Base-by-base conservation (phyloP, 2,797 vertebrate genomes). In the Anas georgica region DNA sequence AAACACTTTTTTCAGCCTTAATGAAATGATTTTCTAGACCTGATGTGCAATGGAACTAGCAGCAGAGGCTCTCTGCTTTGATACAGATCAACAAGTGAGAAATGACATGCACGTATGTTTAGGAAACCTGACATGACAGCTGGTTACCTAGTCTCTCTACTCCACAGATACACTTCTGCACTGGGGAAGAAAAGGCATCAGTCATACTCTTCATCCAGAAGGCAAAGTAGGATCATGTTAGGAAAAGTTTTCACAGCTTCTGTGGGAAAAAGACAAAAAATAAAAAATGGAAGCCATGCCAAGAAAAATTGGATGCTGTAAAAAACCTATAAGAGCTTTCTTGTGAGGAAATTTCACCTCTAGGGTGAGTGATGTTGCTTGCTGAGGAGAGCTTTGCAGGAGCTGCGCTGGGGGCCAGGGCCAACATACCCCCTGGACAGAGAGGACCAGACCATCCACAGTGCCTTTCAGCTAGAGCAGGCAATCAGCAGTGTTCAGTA, bases 141-240 rank as follows among this genome's bases (percentile, higher is more conserved):
- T 96, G 94, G 91, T 95, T 96, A 94, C 96, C 93, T 94, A 94
- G 94, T 93, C 70, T 96, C 89, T 94, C 77, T 94, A 69, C 64
- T 94, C 86, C 95, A 95, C 96, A 97, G 95, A 96, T 88, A 93
- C 81, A 95, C 79, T 74, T 95, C 93, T 95, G 93, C 94, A 94
- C 91, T 88, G 80, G 93, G 95, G 79, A 94, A 95, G 94, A 93
- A 88, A 94, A 97, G 75, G 77, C 91, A 96, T 96, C 95, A 85
- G 93, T 97, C 95, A 95, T 76, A 91, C 66, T 70, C 93, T 94
- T 93, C 94, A 96, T 89, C 91, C 95, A 95, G 95, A 97, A 97
- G 91, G 95, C 92, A 94, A 66, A 94, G 73, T n/a, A 94, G 67
- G 64, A 91, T 92, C 83, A 90, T 84, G 91, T 89, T 79, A 96